Evolutionary conservation across 2,888 invertebrate genomes (phyloP), one percentile per base, ranked within the genome.

Genomic region (Sarcophaga carnaria): DNA sequence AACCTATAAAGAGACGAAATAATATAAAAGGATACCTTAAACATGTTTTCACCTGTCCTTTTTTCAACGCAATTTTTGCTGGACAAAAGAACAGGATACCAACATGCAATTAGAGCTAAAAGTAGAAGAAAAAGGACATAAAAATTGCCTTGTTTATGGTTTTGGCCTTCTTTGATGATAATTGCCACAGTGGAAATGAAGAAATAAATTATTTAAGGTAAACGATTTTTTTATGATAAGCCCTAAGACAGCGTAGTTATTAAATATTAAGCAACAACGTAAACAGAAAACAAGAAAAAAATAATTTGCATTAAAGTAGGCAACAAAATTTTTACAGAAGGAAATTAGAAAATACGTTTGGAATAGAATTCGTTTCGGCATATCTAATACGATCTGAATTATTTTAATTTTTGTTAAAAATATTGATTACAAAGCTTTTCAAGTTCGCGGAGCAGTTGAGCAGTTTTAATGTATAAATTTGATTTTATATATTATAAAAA

Each of bases 121-220:
- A 37, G 37, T 20, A 49, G 75, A n/a, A 64, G 63, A 63, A 67
- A 49, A 70, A 14, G 63, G 63, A 67, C 62, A 45, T 59, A n/a
- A 63, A 74, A 67, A 67, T 71, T n/a, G 54, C 75, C 70, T 37
- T 37, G 27, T 70, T 63, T 47, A 64, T 27, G 37, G n/a, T 17
- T 74, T 79, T 63, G 60, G 72, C 20, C 67, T 63, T 37, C 47
- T 72, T n/a, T 64, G 54, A 78, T 49, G 74, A 75, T 69, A 86
- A 83, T 70, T 67, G 27, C 59, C 71, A 62, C 83, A 79, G 80
- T 67, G 54, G 69, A 87, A 88, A 88, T 89, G 74, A 88, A 89
- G 88, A 85, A 80, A 89, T 88, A 89, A 88, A 88, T 88, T 88
- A 89, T 89, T 88, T 85, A 86, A 74, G 62, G 14, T 59, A 49